Evolutionary conservation across 1,140 invertebrate genomes (phyloP).

Genomic region (Trichonephila clavata): DNA sequence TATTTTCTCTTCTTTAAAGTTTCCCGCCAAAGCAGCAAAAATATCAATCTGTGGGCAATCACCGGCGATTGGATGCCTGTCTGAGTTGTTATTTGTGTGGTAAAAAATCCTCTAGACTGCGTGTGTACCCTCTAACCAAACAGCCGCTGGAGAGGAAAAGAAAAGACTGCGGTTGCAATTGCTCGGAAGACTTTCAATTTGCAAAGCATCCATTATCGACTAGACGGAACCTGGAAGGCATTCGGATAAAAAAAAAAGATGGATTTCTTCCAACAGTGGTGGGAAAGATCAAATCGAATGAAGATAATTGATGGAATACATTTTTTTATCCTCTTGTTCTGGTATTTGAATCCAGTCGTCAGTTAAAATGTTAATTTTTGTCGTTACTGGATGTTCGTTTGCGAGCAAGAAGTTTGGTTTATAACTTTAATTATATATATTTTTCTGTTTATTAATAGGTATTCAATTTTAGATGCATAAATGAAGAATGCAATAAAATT

Average conservation of each 20-base stretch:
- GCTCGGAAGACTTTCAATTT: conserved; percentile 21
- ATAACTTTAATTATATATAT: too few relatives aligned
- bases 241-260: background rate
- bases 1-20: too few relatives aligned
- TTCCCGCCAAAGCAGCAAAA: background rate
- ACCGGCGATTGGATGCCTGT: background rate
- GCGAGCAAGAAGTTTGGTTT: too few relatives aligned
- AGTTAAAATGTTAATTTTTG: too few relatives aligned
- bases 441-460: too few relatives aligned
- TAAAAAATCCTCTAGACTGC: background rate
- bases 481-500: too few relatives aligned
- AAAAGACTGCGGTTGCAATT: background rate
- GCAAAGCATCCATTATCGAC: conserved; percentile 25
- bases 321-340: too few relatives aligned
- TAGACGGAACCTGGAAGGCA: background rate
- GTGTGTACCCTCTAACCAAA: background rate
- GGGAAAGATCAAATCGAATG: background rate
- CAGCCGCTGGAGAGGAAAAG: background rate
- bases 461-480: too few relatives aligned
- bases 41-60: background rate
- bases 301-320: too few relatives aligned
- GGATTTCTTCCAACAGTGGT: background rate
- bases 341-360: too few relatives aligned
- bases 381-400: too few relatives aligned
- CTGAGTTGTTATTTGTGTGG: background rate